These are phyloP conservation scores for Halocaridina rubra DNA, from an alignment of 2,888 invertebrate genomes.

Conservation along the genomic window DNA sequence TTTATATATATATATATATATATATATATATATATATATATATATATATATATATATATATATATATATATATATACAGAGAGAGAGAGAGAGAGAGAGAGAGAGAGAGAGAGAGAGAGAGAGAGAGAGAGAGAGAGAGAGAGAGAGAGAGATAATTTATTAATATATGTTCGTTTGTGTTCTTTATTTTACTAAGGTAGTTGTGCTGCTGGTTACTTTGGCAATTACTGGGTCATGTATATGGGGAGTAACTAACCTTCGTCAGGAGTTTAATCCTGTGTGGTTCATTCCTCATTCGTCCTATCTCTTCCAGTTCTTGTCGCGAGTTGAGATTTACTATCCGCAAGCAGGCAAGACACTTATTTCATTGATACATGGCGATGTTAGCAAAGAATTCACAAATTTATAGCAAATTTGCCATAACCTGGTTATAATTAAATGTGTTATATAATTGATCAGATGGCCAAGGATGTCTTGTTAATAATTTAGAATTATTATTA, in stretches of 20 bases:
- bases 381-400: no score
- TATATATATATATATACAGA: not conserved
- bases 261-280: constrained; percentile 82
- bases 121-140: not conserved
- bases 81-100: no score
- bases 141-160: not conserved
- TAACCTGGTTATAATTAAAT: no score
- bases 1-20: not conserved
- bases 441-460: no score
- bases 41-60: not conserved
- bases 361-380: no score
- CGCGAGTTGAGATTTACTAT: constrained; percentile 73
- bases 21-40: not conserved
- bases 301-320: constrained; percentile 76
- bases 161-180: not conserved
- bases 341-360: constrained; percentile 74
- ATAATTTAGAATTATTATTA: no score
- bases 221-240: constrained; percentile 32
- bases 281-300: constrained; percentile 83
- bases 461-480: no score
- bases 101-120: no score
- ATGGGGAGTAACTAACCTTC: constrained; percentile 72
- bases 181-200: constrained; percentile 68
- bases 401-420: no score
- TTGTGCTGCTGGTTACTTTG: constrained; percentile 69